A percentile compares a stretch with the other conserved stretches of the same genome.
Evolutionary conservation across 2,113 vertebrate species (phyloP).

Genomic region (Phainopepla nitens): DNA sequence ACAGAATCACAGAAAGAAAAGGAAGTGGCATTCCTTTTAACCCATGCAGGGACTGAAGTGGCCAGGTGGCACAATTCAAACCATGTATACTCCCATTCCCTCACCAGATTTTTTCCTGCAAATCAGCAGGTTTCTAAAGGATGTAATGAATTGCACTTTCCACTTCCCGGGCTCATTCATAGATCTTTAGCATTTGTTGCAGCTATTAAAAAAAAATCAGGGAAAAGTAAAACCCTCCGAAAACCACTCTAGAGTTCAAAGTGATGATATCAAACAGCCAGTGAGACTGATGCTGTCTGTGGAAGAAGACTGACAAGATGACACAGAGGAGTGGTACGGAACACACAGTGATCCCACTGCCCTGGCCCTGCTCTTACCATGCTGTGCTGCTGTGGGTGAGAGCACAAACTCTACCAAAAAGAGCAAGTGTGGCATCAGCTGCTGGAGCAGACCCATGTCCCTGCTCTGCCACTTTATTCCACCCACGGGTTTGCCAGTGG

Average conservation of each 20-base stretch:
- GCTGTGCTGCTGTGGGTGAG: neutral
- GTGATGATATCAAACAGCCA: neutral
- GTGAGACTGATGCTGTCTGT: neutral
- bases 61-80: neutral
- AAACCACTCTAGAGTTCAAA: neutral
- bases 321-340: neutral
- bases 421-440: neutral
- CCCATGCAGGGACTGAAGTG: neutral
- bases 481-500: neutral
- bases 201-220: neutral
- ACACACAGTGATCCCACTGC: neutral
- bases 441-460: neutral
- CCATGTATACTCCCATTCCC: neutral
- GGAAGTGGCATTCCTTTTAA: neutral
- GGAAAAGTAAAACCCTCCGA: neutral
- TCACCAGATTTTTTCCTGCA: neutral
- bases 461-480: neutral
- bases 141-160: neutral
- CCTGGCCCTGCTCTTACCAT: neutral
- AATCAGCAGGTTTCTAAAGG: neutral
- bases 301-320: neutral
- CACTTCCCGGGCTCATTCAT: neutral
- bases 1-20: neutral
- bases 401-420: neutral
- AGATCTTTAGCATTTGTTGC: neutral